Base-by-base conservation (phyloP, 2,888 invertebrate genomes). In the Epinotia nisella region DNA sequence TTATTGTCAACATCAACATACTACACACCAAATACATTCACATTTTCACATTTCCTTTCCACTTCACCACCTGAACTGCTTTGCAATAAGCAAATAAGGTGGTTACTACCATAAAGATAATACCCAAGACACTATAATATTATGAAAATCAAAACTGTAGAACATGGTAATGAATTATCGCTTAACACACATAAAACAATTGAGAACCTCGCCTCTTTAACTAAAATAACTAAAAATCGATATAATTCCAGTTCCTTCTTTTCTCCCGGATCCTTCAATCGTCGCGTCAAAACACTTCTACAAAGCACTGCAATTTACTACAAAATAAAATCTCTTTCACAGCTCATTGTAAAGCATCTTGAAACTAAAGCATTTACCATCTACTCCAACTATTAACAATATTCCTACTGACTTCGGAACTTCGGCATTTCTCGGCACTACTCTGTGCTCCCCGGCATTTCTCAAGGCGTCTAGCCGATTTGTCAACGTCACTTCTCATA, bases 401-500 rank as follows among this genome's bases (percentile, higher is more conserved):
- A 61, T 61, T 65, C 45, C 24, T 29, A 29, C 55, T 62, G 56
- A 58, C 72, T 67, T 72, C 45, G 45, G 58, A 67, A 58, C 58
- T 64, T 71, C 60, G 53, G 58, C 41, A 71, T 53, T 71, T 69
- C 45, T 64, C 74, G 67, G 51, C 55, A 21, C 51, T 24, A 76
- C 76, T 77, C 79, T 78, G 75, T 75, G 75, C 73, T 67, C 72
- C 65, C 74, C 78, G 75, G 75, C 79, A 75, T 79, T 82, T 82
- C 82, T 78, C 72, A 61, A 67, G 67, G 80, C 79, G 81, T 76
- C 77, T 70, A 80, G 77, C 81, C 87, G 88, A 92, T 93, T 91
- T 90, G 90, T 93, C 92, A 93, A 90, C 79, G 92, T 92, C 92
- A 83, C 80, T 62, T 85, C 87, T 91, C 91, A 92, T 93, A 92